Percentiles rank a stretch among this genome's conserved stretches.
These are phyloP conservation scores for Brassicogethes aeneus DNA, from an alignment of 2,888 invertebrate genomes.

Conservation along the genomic window DNA sequence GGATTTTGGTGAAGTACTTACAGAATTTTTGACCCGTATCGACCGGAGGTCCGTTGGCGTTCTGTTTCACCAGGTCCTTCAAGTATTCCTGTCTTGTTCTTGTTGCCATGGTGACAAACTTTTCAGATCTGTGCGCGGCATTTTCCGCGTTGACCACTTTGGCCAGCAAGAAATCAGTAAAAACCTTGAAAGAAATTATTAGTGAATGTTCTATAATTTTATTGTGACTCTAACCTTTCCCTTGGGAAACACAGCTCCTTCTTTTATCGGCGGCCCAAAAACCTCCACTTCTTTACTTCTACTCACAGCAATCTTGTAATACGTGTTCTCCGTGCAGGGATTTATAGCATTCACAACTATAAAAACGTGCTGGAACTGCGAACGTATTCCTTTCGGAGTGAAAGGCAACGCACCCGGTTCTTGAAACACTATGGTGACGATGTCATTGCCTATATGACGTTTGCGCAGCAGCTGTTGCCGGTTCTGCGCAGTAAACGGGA, in stretches of 20 bases:
- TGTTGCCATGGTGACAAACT: conserved; percentile 95
- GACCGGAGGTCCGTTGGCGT: conserved; percentile 68
- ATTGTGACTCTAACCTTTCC: too few relatives aligned
- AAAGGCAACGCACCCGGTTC: conserved; percentile 89
- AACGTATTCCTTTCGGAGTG: conserved; percentile 87
- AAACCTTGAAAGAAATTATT: too few relatives aligned
- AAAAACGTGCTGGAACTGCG: conserved; percentile 97
- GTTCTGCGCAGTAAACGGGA: conserved; percentile 93
- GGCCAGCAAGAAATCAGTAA: conserved; percentile 89
- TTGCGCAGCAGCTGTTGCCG: conserved; percentile 89
- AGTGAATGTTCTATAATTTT: too few relatives aligned
- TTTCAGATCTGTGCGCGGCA: conserved; percentile 91
- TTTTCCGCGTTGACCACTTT: conserved; percentile 97
- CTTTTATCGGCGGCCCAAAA: conserved; percentile 91
- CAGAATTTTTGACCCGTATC: conserved; percentile 83
- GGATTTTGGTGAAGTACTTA: conserved; percentile 40
- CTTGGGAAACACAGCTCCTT: conserved; percentile 78
- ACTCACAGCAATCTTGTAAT: conserved; percentile 57
- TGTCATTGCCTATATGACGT: conserved; percentile 95
- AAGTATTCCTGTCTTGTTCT: conserved; percentile 92
- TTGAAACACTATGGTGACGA: conserved; percentile 92
- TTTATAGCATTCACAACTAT: conserved; percentile 83
- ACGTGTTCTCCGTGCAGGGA: conserved; percentile 85
- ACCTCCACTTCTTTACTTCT: conserved; percentile 86
- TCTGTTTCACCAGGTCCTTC: conserved; percentile 83